These are phyloP conservation scores for Resseliella maxima DNA, from an alignment of 2,888 invertebrate species.

Conservation along the genomic window DNA sequence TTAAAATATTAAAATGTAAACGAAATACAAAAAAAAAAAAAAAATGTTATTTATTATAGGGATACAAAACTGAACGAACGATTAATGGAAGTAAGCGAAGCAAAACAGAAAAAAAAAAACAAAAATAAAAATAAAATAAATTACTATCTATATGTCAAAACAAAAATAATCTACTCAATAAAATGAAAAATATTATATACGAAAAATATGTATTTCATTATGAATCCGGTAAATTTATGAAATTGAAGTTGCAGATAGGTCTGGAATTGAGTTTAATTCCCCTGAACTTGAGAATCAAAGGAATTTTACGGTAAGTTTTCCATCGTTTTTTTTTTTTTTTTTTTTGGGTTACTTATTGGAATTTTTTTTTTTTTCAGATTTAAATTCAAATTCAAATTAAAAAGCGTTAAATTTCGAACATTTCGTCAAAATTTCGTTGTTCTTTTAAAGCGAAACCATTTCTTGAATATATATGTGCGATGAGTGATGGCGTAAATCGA, in stretches of 20 bases:
- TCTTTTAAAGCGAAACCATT: too few species aligned
- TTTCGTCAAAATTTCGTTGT: too few species aligned
- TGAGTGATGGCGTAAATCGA: background rate
- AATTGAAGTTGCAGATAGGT: too few species aligned
- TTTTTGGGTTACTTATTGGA: too few species aligned
- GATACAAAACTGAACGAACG: background rate
- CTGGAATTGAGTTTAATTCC: too few species aligned
- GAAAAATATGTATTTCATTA: background rate
- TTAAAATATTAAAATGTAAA: slow-evolving; percentile 16
- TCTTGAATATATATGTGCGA: too few species aligned
- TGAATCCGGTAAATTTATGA: background rate
- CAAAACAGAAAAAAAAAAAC: background rate
- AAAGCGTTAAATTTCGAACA: too few species aligned
- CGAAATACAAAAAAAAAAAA: background rate
- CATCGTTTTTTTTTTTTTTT: too few species aligned
- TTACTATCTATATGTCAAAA: slow-evolving; percentile 33
- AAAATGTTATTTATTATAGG: slow-evolving; percentile 47
- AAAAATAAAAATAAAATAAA: background rate
- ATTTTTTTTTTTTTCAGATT: too few species aligned
- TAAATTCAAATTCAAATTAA: too few species aligned
- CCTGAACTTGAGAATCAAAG: too few species aligned
- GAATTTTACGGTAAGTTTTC: too few species aligned
- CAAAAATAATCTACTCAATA: slow-evolving; percentile 17
- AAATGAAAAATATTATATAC: slow-evolving; percentile 35
- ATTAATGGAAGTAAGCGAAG: background rate